Evolutionary conservation across 1,140 invertebrate genomes (phyloP), one percentile per base, ranked within the genome.

Genomic region (Meteorus sp.): DNA sequence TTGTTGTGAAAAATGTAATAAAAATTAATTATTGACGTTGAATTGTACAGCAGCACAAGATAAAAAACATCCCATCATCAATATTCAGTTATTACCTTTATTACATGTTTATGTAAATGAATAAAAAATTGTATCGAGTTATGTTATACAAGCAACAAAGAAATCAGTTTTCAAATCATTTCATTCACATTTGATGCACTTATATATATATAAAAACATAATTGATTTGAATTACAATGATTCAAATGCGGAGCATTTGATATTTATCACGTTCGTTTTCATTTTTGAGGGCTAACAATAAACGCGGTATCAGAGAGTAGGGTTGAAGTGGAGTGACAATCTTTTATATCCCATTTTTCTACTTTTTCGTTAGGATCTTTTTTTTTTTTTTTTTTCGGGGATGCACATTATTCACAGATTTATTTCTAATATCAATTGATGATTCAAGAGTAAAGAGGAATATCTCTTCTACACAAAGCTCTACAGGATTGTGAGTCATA

Each of bases 161-260:
- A 43, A 33, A 44, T 29, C 45, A 31, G 44, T 25, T 39, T 39
- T 29, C 27, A 20, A 15, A 57, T 53, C 23, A 60, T 66, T 57
- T 60, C 50, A 66, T 54, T 66, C 63, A 70, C 50, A 45, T 70
- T 69, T 70, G 66, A 67, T 70, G 62, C 58, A 56, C 65, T 66
- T 56, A 73, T n/a, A n/a, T n/a, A n/a, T n/a, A n/a, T n/a, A n/a
- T n/a, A 70, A 71, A 70, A 70, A 67, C 56, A 54, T 61, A 63
- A 52, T 56, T 45, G 68, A 66, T 63, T 56, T 58, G 64, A 61
- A 64, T 52, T 9, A 51, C 57, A 66, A 60, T 53, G 41, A 59
- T 47, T 13, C 39, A 35, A n/a, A 47, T 33, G n/a, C 41, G 25
- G 17, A 58, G 35, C 7, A 61, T 58, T 39, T 58, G 35, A 31